Conservation (phyloP, 30 jellyfish, hydroid and myxozoan species). For the Cassiopea andromeda region DNA sequence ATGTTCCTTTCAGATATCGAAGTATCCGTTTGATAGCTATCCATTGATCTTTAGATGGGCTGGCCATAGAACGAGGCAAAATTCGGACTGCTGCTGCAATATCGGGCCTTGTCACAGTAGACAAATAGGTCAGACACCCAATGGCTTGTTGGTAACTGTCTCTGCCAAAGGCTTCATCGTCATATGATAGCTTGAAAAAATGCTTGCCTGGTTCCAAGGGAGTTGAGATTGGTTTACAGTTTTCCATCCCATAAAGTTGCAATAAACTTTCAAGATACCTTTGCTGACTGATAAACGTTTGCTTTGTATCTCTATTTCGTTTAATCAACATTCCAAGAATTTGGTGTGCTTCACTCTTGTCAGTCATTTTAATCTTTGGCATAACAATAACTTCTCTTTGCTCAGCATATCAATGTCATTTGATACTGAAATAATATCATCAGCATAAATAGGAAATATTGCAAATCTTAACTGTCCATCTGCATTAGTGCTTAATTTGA, state of each 20-base stretch:
- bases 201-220: constrained; percentile 40
- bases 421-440: constrained; percentile 48
- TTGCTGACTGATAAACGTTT: constrained; percentile 9
- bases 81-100: constrained; percentile 17
- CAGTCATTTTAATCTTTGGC: constrained; percentile 20
- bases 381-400: background rate
- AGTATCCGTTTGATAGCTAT: constrained; percentile 10
- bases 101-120: constrained; percentile 23
- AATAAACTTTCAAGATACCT: constrained; percentile 4
- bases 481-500: constrained; percentile 35
- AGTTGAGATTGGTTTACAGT: constrained; percentile 58
- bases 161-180: background rate
- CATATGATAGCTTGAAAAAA: background rate
- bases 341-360: constrained; percentile 35
- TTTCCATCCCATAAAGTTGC: constrained; percentile 29
- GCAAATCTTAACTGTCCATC: constrained; percentile 28
- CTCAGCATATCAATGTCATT: background rate
- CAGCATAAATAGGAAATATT: constrained; percentile 51
- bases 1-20: constrained; percentile 23
- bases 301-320: constrained; percentile 2
- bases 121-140: constrained; percentile 11
- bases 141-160: background rate
- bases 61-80: background rate
- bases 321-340: constrained; percentile 39
- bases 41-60: constrained; percentile 12